A percentile compares a stretch with the other conserved stretches of the same genome.
Evolutionary conservation across 2,888 invertebrate genomes (phyloP).

Genomic region (Cordilura impudica): DNA sequence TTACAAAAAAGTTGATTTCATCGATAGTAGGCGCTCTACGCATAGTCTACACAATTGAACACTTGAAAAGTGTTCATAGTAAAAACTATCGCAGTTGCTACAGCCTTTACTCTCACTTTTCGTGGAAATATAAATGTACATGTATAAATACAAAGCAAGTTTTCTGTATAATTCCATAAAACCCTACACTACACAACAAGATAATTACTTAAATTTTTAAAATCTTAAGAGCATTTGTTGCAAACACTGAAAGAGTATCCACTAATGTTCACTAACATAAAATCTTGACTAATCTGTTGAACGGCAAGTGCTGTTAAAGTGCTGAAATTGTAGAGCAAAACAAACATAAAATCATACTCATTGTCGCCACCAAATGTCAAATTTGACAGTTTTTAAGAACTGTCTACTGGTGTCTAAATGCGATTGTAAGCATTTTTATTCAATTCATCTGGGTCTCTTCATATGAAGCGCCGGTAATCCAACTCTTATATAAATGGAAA

Average conservation of each 20-base stretch:
- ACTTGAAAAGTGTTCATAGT: constrained; percentile 25
- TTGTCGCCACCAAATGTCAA: constrained; percentile 65
- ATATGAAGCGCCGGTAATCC: constrained; percentile 36
- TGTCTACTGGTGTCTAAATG: constrained; percentile 1
- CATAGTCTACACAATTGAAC: constrained; percentile 6
- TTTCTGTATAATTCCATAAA: constrained; percentile 19
- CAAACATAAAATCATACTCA: constrained; percentile 54
- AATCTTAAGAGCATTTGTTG: constrained; percentile 33
- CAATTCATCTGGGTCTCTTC: constrained; percentile 23
- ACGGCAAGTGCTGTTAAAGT: constrained; percentile 46
- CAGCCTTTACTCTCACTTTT: constrained; percentile 39
- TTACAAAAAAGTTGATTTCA: not conserved
- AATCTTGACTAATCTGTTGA: constrained; percentile 55
- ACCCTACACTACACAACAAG: constrained; percentile 39
- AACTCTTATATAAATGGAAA: constrained; percentile 23
- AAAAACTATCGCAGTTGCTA: constrained; percentile 15
- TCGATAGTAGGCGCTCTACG: not conserved
- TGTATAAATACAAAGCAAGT: not conserved
- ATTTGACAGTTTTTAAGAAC: constrained; percentile 61
- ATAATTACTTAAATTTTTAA: constrained; percentile 31
- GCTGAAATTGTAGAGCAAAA: constrained; percentile 36
- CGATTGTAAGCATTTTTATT: not conserved
- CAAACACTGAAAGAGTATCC: constrained; percentile 4
- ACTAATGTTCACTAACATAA: constrained; percentile 15
- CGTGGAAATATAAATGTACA: constrained; percentile 24